phyloP scores from a whole-genome alignment of 2,888 invertebrate species.

The Smittia aterrima region DNA sequence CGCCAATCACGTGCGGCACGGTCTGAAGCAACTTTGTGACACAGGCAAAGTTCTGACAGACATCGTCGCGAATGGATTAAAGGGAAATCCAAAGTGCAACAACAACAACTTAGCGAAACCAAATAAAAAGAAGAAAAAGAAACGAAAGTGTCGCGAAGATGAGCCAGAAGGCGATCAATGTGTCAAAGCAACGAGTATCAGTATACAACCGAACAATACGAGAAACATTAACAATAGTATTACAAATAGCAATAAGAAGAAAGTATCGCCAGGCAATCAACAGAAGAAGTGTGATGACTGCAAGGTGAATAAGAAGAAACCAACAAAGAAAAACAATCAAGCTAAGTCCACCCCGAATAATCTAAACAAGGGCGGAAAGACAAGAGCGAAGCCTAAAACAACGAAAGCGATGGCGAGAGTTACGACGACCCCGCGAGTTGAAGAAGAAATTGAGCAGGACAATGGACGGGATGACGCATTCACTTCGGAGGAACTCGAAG shows the following conservation, averaged over 20 bases:
- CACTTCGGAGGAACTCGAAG: slow-evolving; percentile 1
- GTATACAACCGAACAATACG: slow-evolving; percentile 6
- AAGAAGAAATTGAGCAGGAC: slow-evolving; percentile 28
- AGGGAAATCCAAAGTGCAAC: slow-evolving; percentile 53
- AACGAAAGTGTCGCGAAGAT: slow-evolving; percentile 47
- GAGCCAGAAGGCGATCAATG: slow-evolving; percentile 41
- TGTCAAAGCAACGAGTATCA: slow-evolving; percentile 11
- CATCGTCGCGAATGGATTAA: slow-evolving; percentile 52
- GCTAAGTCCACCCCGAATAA: background rate
- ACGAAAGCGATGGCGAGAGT: background rate
- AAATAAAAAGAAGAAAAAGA: slow-evolving; percentile 49
- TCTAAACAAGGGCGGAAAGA: background rate
- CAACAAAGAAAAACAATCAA: slow-evolving; percentile 19
- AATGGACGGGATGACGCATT: slow-evolving; percentile 1
- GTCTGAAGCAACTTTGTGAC: slow-evolving; percentile 55
- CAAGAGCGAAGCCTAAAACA: slow-evolving; percentile 5
- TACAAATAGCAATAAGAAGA: slow-evolving; percentile 12
- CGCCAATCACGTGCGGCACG: slow-evolving; percentile 54
- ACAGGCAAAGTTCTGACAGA: slow-evolving; percentile 53
- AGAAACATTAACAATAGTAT: background rate
- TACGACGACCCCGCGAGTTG: background rate
- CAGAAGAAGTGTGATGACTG: slow-evolving; percentile 10
- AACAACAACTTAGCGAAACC: slow-evolving; percentile 29
- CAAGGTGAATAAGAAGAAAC: slow-evolving; percentile 12
- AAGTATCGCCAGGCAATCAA: background rate